These are phyloP conservation scores for Theonella swinhoei DNA, from an alignment of 37 sponge, comb jelly and placozoan species.

Conservation along the genomic window DNA sequence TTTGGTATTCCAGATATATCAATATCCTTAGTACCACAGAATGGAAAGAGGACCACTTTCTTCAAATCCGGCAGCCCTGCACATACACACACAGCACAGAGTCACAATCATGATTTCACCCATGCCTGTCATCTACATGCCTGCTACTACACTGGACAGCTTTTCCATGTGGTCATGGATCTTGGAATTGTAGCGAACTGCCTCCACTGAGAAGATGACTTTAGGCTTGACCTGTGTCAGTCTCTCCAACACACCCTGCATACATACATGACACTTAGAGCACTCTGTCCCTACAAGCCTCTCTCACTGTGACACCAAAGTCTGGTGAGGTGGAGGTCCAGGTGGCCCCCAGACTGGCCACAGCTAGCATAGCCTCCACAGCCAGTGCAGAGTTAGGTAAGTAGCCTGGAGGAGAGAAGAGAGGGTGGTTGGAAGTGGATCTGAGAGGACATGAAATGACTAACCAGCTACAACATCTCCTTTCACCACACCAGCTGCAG, in stretches of 20 bases:
- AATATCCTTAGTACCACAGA: slow-evolving; percentile 51
- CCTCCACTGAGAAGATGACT: slow-evolving; percentile 98
- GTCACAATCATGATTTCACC: not conserved
- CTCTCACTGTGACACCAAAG: slow-evolving; percentile 93
- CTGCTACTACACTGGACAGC: slow-evolving; percentile 85
- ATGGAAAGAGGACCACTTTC: slow-evolving; percentile 83
- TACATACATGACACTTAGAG: not conserved
- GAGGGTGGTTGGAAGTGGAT: not conserved
- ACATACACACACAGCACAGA: not conserved
- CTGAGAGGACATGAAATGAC: not conserved
- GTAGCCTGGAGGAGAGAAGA: slow-evolving; percentile 62
- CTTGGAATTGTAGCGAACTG: slow-evolving; percentile 93
- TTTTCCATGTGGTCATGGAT: slow-evolving; percentile 81
- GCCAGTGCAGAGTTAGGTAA: slow-evolving; percentile 92
- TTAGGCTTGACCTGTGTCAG: slow-evolving; percentile 95
- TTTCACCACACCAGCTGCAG: slow-evolving; percentile 64
- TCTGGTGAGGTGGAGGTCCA: slow-evolving; percentile 99
- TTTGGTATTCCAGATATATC: slow-evolving; percentile 62
- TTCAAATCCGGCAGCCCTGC: slow-evolving; percentile 75
- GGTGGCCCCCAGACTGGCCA: slow-evolving; percentile 88
- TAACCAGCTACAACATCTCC: slow-evolving; percentile 92
- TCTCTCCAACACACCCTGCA: slow-evolving; percentile 93
- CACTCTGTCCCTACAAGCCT: not conserved
- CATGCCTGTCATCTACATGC: slow-evolving; percentile 10
- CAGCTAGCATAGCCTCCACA: slow-evolving; percentile 96